These are phyloP conservation scores for Synanthedon tipuliformis DNA, from an alignment of 2,888 invertebrate genomes.

Conservation along the genomic window DNA sequence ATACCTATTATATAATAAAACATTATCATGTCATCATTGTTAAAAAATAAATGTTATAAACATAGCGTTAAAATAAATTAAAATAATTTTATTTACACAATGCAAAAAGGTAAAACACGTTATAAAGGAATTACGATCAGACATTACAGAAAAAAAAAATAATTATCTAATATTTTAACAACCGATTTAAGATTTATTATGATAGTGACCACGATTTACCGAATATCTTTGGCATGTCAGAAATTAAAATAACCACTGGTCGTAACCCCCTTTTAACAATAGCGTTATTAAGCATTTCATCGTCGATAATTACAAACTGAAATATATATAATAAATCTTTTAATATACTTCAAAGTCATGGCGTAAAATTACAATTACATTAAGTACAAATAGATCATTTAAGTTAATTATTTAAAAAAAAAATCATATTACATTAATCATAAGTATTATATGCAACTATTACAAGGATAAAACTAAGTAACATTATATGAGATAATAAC, in stretches of 20 bases:
- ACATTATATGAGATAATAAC: slow-evolving; percentile 18
- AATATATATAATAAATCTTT: not conserved
- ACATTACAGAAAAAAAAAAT: not conserved
- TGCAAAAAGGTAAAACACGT: not conserved
- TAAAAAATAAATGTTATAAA: slow-evolving; percentile 41
- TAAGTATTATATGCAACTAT: not conserved
- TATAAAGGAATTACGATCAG: slow-evolving; percentile 28
- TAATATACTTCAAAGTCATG: not conserved
- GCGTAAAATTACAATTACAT: slow-evolving; percentile 8
- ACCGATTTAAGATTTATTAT: not conserved
- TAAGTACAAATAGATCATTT: slow-evolving; percentile 32
- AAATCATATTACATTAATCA: not conserved
- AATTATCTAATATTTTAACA: not conserved
- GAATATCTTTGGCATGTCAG: slow-evolving; percentile 3
- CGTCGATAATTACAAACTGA: slow-evolving; percentile 22
- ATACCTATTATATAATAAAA: slow-evolving; percentile 53
- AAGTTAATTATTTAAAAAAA: not conserved
- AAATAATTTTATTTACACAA: slow-evolving; percentile 6
- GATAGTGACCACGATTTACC: not conserved
- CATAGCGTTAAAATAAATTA: slow-evolving; percentile 12
- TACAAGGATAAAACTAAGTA: slow-evolving; percentile 20
- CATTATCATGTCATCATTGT: slow-evolving; percentile 44
- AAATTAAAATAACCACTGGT: slow-evolving; percentile 15
- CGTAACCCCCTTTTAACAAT: slow-evolving; percentile 31
- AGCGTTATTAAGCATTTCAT: slow-evolving; percentile 23